phyloP scores from a whole-genome alignment of 2,888 invertebrate genomes.

The Punctoribates punctum region DNA sequence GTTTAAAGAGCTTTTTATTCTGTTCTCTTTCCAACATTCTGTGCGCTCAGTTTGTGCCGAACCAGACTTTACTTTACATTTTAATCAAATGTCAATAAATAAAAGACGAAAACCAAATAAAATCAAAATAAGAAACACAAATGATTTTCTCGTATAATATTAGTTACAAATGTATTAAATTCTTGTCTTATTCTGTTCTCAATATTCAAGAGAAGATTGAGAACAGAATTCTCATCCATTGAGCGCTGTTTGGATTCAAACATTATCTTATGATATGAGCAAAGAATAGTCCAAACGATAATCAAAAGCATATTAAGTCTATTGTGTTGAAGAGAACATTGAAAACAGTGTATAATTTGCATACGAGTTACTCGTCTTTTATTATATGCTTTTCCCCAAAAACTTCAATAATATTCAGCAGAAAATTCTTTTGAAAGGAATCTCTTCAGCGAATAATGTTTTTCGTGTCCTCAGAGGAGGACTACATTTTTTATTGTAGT shows the following conservation, averaged over 20 bases:
- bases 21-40: too few relatives aligned
- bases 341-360: conserved; percentile 11
- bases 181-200: too few relatives aligned
- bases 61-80: too few relatives aligned
- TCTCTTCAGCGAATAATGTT: not conserved
- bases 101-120: too few relatives aligned
- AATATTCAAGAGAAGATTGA: not conserved
- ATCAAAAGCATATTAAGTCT: conserved; percentile 15
- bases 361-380: conserved; percentile 23
- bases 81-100: too few relatives aligned
- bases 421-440: too few relatives aligned
- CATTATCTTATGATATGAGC: not conserved
- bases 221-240: not conserved
- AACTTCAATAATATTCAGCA: not conserved
- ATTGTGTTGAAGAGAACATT: not conserved
- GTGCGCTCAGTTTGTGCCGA: too few relatives aligned
- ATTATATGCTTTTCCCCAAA: not conserved
- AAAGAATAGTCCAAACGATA: not conserved
- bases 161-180: too few relatives aligned
- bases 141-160: too few relatives aligned
- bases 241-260: not conserved
- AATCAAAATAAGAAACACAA: too few relatives aligned
- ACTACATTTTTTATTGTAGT: not conserved
- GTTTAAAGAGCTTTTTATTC: too few relatives aligned
- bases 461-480: conserved; percentile 3